Evolutionary conservation across 2,797 vertebrate species (phyloP), one percentile per base, ranked within the genome.

Genomic region (Epinephelus coioides): DNA sequence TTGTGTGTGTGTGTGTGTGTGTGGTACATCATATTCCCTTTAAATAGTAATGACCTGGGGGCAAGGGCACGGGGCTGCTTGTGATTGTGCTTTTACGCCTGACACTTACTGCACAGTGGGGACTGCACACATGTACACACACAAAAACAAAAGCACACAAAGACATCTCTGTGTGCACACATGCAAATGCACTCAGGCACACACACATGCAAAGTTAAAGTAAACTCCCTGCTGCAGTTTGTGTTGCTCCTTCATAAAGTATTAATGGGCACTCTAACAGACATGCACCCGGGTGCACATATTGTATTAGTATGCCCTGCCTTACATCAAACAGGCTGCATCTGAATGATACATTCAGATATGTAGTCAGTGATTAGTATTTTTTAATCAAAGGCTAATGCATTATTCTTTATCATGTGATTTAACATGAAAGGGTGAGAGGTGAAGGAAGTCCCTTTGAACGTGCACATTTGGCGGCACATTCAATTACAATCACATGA

Each of bases 31-130:
- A 64, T 82, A 73, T 82, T 82, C 40, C 68, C 76, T 85, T 88
- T 89, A 91, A 90, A 90, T 89, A 86, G 70, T 86, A 81, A 89
- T 90, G 78, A 84, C 76, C 72, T 72, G 57, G 51, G 79, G 85
- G 76, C 76, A 71, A 84, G 76, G 59, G 61, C 73, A 81, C 7
- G 6, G 40, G 53, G 53, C 51, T 77, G 56, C 67, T 72, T 53
- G 44, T 68, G 67, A 78, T 63, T 90, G 62, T 64, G 61, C 84
- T 86, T 86, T 86, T 82, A 74, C 2, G 18, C 47, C 62, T 65
- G 69, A 80, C 83, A 71, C 70, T 81, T 54, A 55, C 47, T 23
- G 54, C 72, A 61, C 64, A 72, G 40, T 30, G 21, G 51, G 66
- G 43, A 34, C 23, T 17, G 27, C 62, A 69, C 46, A 53, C 47